phyloP scores from a whole-genome alignment of 2,888 invertebrate species.

The Polyommatus icarus region DNA sequence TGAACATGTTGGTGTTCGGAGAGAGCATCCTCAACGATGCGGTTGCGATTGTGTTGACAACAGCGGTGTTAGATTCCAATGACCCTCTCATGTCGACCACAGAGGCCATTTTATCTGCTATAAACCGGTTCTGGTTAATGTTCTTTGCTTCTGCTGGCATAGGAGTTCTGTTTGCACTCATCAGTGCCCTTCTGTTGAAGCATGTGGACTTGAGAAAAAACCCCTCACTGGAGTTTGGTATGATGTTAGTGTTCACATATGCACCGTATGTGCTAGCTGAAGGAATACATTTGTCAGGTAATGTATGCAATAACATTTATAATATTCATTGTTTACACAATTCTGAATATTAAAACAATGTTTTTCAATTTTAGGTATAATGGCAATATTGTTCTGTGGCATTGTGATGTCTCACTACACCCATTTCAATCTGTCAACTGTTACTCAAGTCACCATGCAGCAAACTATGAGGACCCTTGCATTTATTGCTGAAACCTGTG shows the following conservation, averaged over 20 bases:
- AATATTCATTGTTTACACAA: neutral
- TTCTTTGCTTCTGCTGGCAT: conserved; percentile 99
- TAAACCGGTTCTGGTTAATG: conserved; percentile 96
- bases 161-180: conserved; percentile 95
- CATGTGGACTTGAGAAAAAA: conserved; percentile 98
- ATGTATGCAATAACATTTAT: conserved; percentile 36
- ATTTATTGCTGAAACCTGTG: conserved; percentile 98
- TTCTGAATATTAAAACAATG: neutral
- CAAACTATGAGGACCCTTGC: conserved; percentile 98
- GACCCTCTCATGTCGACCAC: conserved; percentile 83
- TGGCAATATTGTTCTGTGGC: conserved; percentile 99
- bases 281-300: conserved; percentile 95
- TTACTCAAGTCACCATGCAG: conserved; percentile 99
- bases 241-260: conserved; percentile 99
- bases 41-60: conserved; percentile 98
- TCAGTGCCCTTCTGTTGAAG: conserved; percentile 95
- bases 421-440: conserved; percentile 98
- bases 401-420: conserved; percentile 99
- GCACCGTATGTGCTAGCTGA: conserved; percentile 99
- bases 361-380: conserved; percentile 87
- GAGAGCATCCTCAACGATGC: conserved; percentile 98
- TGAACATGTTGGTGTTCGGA: conserved; percentile 99
- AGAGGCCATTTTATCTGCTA: conserved; percentile 92
- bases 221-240: conserved; percentile 98
- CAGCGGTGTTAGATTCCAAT: conserved; percentile 87